Evolutionary conservation across 2,113 vertebrate genomes (phyloP), one percentile per base, ranked within the genome.

Genomic region (Rhinolophus ferrumequinum): DNA sequence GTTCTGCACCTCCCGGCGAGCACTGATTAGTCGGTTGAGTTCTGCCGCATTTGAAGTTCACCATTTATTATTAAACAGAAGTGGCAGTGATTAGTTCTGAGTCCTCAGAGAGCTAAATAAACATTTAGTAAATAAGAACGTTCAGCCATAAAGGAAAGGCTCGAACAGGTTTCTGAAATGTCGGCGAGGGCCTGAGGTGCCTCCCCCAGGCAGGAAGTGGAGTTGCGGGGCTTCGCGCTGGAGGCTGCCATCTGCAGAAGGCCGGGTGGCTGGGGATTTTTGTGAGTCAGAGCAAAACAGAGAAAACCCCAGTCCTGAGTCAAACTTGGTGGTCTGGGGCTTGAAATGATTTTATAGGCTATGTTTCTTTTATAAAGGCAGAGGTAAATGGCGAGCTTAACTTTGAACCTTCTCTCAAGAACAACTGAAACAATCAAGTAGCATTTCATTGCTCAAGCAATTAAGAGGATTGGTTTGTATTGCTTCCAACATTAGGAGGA

Each of bases 41-140:
- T 95, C 86, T 73, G 90, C 88, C 70, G 35, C 97, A 75, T 87
- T 94, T 95, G 98, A 96, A 98, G 80, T 64, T 75, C 96, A n/a
- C 52, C 90, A 76, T 93, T 95, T 94, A 97, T 97, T 96, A 97
- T 85, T 97, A 70, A 98, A 79, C 5, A 86, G 67, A 92, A 92
- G 72, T 21, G 73, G 33, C 50, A 19, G 64, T 21, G 92, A 75
- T 58, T n/a, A 54, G 62, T 35, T 54, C 70, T 3, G 80, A 50
- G 72, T 47, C 70, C 81, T n/a, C 69, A 13, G 80, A 73, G 64
- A 41, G 66, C 18, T 12, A 82, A 79, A 69, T n/a, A 79, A 64
- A 64, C 75, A 75, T 90, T 90, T 83, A 84, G 76, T 38, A 64
- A 90, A 56, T 52, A 52, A 79, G 79, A 41, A 56, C 10, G 47